A percentile compares a stretch with the other conserved stretches of the same genome.
phyloP scores from a whole-genome alignment of 2,797 vertebrate genomes.

The Podarcis siculus region DNA sequence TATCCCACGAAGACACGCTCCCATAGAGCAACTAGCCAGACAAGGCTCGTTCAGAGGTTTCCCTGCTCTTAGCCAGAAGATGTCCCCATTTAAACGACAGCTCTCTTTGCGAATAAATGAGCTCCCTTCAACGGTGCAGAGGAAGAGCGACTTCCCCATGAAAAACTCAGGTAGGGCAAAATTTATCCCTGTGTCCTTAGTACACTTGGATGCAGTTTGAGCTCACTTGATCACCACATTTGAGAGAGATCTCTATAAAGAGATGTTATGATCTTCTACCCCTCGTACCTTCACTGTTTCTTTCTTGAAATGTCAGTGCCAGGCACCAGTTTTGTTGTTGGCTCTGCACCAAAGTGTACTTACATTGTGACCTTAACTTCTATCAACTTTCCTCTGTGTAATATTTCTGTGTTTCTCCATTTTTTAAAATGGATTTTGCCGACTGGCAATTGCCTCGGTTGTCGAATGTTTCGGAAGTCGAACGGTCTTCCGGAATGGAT shows the following conservation, averaged over 20 bases:
- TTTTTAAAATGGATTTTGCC: too few species aligned
- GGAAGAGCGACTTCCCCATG: slow-evolving; percentile 96
- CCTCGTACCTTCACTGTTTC: neutral
- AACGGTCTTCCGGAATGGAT: too few species aligned
- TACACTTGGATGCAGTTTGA: neutral
- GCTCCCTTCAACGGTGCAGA: slow-evolving; percentile 95
- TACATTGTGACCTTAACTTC: neutral
- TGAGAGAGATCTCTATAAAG: neutral
- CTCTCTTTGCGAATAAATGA: slow-evolving; percentile 95
- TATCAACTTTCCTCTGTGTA: neutral
- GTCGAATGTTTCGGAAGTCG: too few species aligned
- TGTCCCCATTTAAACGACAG: slow-evolving; percentile 97
- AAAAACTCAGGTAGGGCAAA: slow-evolving; percentile 88
- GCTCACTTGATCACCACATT: neutral
- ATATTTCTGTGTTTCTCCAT: neutral
- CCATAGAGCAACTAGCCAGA: slow-evolving; percentile 91
- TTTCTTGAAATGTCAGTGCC: neutral
- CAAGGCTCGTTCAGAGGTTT: slow-evolving; percentile 98
- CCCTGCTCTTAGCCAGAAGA: slow-evolving; percentile 96
- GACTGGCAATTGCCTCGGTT: neutral
- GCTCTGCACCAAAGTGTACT: neutral
- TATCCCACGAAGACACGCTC: slow-evolving; percentile 93
- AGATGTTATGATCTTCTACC: neutral
- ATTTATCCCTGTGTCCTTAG: neutral
- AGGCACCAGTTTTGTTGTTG: neutral